Evolutionary conservation across 2,113 vertebrate species (phyloP).

Genomic region (Austrofundulus limnaeus): DNA sequence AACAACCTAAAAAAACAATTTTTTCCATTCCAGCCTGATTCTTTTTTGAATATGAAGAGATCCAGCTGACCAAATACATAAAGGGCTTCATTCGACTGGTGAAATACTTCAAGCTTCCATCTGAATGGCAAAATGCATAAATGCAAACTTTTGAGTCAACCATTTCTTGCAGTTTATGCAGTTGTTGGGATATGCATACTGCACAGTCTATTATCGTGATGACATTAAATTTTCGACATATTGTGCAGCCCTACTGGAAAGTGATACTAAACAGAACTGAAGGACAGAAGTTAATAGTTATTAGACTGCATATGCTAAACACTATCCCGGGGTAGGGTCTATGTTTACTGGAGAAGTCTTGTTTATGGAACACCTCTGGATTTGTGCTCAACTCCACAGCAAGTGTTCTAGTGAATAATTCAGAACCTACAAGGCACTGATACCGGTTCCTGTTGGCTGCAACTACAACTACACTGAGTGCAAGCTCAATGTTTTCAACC

Average conservation of each 20-base stretch:
- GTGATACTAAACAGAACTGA: conserved; percentile 10
- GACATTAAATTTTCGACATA: too few relatives aligned
- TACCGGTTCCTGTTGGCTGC: conserved; percentile 18
- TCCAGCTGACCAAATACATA: too few relatives aligned
- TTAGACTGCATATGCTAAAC: conserved; percentile 17
- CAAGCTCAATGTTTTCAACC: conserved; percentile 11
- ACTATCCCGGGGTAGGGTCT: background rate
- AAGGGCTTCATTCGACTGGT: too few relatives aligned
- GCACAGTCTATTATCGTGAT: too few relatives aligned
- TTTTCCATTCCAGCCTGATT: too few relatives aligned
- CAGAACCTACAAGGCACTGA: conserved; percentile 22
- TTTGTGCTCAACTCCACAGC: conserved; percentile 45
- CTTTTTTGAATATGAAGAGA: too few relatives aligned
- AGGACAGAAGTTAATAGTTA: conserved; percentile 1
- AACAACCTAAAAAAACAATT: too few relatives aligned
- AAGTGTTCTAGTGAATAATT: conserved; percentile 56
- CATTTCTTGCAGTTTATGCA: too few relatives aligned
- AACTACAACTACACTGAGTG: background rate
- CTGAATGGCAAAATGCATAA: background rate
- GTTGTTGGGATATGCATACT: too few relatives aligned
- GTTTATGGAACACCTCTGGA: conserved; percentile 39
- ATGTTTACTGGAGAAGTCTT: conserved; percentile 8
- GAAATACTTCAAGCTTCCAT: too few relatives aligned
- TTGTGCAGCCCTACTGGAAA: too few relatives aligned
- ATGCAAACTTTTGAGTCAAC: too few relatives aligned